Conservation (phyloP, 2,113 vertebrate genomes). For the Picathartes gymnocephalus region DNA sequence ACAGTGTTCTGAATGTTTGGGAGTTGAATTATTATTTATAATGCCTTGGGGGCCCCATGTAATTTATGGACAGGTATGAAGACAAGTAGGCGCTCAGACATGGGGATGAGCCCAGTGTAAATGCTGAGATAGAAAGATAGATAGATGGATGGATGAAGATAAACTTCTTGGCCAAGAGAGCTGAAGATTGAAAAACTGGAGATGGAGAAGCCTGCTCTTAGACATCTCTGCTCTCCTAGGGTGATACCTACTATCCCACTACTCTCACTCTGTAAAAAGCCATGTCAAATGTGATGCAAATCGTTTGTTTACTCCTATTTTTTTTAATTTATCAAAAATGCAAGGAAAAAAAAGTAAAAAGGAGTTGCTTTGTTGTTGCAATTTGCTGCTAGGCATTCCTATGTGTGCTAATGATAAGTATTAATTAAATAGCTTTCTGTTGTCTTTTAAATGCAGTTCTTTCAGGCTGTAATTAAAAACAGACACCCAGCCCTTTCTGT, state of each 20-base stretch:
- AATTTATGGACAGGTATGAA: constrained; percentile 58
- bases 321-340: not conserved
- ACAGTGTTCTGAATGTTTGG: constrained; percentile 13
- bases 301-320: not conserved
- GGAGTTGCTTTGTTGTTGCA: constrained; percentile 65
- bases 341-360: not conserved
- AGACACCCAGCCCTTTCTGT: constrained; percentile 68
- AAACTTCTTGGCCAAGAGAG: not conserved
- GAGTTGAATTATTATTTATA: constrained; percentile 56
- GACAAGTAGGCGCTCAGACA: constrained; percentile 51
- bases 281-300: not conserved
- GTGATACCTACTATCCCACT: not conserved
- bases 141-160: constrained; percentile 46
- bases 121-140: constrained; percentile 17
- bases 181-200: not conserved
- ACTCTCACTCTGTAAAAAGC: not conserved
- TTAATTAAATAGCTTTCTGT: constrained; percentile 68
- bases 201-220: not conserved
- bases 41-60: not conserved
- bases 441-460: constrained; percentile 69
- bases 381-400: constrained; percentile 67
- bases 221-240: not conserved
- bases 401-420: constrained; percentile 69
- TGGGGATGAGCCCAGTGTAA: not conserved
- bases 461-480: constrained; percentile 70